These are phyloP conservation scores for Asarcornis scutulata DNA, from an alignment of 2,113 vertebrate species.

Conservation along the genomic window DNA sequence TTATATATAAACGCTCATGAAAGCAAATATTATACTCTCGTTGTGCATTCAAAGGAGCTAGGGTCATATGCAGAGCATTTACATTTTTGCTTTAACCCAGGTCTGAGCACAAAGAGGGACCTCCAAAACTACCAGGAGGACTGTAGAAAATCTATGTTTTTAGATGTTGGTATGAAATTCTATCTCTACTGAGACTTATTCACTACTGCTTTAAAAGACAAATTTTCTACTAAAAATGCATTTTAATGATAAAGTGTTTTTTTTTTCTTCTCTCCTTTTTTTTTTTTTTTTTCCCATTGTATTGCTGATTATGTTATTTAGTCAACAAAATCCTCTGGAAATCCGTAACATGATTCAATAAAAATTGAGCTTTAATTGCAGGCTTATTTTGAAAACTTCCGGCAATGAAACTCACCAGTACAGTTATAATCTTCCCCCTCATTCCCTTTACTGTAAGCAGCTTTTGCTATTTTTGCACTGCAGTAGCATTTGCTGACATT, in stretches of 20 bases:
- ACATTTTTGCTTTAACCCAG: neutral
- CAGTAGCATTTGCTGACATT: conserved; percentile 74
- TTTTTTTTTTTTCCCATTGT: neutral
- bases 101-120: neutral
- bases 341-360: neutral
- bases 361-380: conserved; percentile 12
- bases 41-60: neutral
- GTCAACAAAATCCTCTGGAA: neutral
- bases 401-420: conserved; percentile 32
- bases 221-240: neutral
- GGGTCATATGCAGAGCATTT: neutral
- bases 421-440: neutral
- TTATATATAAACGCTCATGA: neutral
- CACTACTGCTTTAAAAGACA: neutral
- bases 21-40: neutral
- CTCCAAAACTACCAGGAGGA: neutral
- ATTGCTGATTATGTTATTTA: neutral
- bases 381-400: conserved; percentile 20
- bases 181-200: neutral
- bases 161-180: neutral
- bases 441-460: conserved; percentile 35
- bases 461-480: conserved; percentile 55
- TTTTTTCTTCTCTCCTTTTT: neutral
- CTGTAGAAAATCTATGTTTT: neutral
- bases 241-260: neutral